Conservation (phyloP, 2,797 vertebrate species). For the Brachyrhaphis roseni region DNA sequence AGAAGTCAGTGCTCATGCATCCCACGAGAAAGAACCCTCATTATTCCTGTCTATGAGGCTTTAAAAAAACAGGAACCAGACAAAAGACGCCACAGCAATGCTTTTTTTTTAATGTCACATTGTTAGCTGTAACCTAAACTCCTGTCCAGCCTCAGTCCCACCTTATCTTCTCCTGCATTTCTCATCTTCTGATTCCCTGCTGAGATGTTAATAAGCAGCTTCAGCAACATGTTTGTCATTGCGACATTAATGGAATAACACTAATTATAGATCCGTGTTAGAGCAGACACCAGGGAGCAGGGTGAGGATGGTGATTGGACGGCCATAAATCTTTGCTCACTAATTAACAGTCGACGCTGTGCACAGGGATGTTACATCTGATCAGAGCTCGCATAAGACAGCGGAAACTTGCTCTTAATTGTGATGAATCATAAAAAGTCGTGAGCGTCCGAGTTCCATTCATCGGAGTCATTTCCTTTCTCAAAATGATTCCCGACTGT, state of each 20-base stretch:
- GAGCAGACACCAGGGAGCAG: conserved; percentile 14
- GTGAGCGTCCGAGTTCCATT: conserved; percentile 9
- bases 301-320: conserved; percentile 3
- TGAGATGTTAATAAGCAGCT: conserved; percentile 27
- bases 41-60: conserved; percentile 32
- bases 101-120: conserved; percentile 2
- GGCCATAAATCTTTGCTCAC: conserved; percentile 31
- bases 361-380: not conserved
- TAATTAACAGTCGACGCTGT: conserved; percentile 22
- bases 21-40: conserved; percentile 18
- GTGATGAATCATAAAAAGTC: not conserved
- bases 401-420: conserved; percentile 27
- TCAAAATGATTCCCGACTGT: conserved; percentile 16
- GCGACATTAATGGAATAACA: conserved; percentile 35
- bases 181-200: conserved; percentile 2
- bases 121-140: conserved; percentile 9
- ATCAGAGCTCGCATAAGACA: not conserved
- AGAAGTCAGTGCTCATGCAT: conserved; percentile 7
- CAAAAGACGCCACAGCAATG: not conserved
- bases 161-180: conserved; percentile 13
- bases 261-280: conserved; percentile 31
- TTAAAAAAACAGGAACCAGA: conserved; percentile 4
- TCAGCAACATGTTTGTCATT: conserved; percentile 24
- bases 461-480: conserved; percentile 42
- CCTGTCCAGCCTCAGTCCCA: not conserved